Percentiles rank a stretch among this genome's conserved stretches.
Evolutionary conservation across 1,140 invertebrate species (phyloP).

Genomic region (Heliconius nattereri): DNA sequence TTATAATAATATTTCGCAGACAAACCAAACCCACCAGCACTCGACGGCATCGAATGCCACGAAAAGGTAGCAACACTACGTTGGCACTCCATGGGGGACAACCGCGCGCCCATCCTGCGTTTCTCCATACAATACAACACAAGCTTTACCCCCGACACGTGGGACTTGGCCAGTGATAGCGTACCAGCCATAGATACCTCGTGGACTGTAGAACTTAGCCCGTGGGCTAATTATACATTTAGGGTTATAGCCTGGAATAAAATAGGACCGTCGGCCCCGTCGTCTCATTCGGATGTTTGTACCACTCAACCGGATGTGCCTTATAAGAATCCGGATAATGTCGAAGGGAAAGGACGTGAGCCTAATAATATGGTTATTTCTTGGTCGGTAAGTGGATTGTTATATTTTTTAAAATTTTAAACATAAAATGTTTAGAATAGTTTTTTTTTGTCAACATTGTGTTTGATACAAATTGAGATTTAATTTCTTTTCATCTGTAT

Average conservation of each 20-base stretch:
- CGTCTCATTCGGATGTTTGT: conserved; percentile 90
- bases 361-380: conserved; percentile 95
- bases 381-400: conserved; percentile 91
- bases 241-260: conserved; percentile 96
- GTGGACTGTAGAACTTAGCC: conserved; percentile 89
- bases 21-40: conserved; percentile 93
- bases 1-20: conserved; percentile 81
- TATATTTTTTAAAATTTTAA: not conserved
- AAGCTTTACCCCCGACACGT: conserved; percentile 94
- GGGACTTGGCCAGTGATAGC: conserved; percentile 89
- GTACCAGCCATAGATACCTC: conserved; percentile 91
- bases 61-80: conserved; percentile 87
- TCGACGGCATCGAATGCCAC: conserved; percentile 86
- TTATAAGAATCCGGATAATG: conserved; percentile 96
- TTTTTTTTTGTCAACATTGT: too few relatives aligned
- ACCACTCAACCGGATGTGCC: conserved; percentile 94
- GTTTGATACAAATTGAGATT: too few relatives aligned
- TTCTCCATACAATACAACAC: conserved; percentile 98
- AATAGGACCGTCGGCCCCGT: conserved; percentile 94
- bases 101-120: conserved; percentile 95
- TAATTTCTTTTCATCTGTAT: too few relatives aligned
- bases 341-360: conserved; percentile 92
- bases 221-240: conserved; percentile 98
- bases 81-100: conserved; percentile 95
- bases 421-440: too few relatives aligned